These are phyloP conservation scores for Notodonta dromedarius DNA, from an alignment of 2,888 invertebrate species.

Conservation along the genomic window DNA sequence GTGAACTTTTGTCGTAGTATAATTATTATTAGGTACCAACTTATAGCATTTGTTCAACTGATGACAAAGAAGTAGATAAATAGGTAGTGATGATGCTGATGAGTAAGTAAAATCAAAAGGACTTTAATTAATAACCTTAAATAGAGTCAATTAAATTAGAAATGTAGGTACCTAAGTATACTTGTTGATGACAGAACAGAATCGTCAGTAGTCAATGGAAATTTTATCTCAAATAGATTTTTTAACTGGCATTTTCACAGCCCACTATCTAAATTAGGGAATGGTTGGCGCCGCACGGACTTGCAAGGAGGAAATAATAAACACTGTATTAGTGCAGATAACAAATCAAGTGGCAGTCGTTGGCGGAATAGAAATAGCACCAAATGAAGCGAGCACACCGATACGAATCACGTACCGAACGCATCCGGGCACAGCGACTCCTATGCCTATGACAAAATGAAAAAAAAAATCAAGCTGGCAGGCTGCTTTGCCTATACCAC, in stretches of 20 bases:
- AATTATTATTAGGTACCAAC: too few species aligned
- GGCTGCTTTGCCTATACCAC: too few species aligned
- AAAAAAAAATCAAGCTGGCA: conserved; percentile 4
- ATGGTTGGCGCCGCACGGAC: conserved; percentile 25
- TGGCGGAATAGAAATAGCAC: conserved; percentile 58
- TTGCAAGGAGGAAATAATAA: conserved; percentile 53
- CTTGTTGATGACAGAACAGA: too few species aligned
- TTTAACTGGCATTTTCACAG: not conserved
- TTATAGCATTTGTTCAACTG: too few species aligned
- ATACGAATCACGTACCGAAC: conserved; percentile 51
- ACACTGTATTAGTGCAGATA: conserved; percentile 58
- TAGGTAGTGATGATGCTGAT: too few species aligned
- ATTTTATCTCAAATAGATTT: too few species aligned
- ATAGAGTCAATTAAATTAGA: too few species aligned
- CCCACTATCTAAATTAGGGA: conserved; percentile 15
- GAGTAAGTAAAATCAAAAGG: too few species aligned
- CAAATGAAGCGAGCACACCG: conserved; percentile 50
- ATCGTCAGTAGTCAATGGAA: too few species aligned
- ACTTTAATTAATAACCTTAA: too few species aligned
- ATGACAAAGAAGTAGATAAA: too few species aligned
- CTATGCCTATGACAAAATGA: conserved; percentile 7
- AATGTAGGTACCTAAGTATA: too few species aligned
- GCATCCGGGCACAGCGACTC: conserved; percentile 47
- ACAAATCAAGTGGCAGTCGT: conserved; percentile 57
- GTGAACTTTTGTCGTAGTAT: not conserved